Base-by-base conservation (phyloP, 2,797 vertebrate species). In the Petrocephalus sullivani region DNA sequence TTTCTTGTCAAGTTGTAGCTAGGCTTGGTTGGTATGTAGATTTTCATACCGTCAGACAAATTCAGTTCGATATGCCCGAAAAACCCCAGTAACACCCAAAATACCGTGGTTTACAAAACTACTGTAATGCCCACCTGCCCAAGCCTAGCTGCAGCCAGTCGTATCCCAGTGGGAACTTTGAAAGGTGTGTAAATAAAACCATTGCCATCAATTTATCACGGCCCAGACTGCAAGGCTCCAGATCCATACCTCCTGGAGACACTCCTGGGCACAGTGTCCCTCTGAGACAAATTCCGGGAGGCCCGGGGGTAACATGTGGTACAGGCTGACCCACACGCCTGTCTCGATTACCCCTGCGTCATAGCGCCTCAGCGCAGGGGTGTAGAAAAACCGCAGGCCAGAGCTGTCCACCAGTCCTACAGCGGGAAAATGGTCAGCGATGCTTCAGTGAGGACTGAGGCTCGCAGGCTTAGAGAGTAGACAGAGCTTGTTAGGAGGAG, bases 251-350 rank as follows among this genome's bases (percentile, higher is more conserved):
- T 97, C 96, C 91, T 96, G 92, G n/a, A 97, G 94, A 93, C 97
- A 97, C 91, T 97, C 96, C 93, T 95, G 91, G 0, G 96, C 96
- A 91, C 97, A 97, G 92, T 97, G 96, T 88, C 97, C 97, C 90
- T 97, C 96, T 7, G 97, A 96, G 89, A 93, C 92, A 89, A 96
- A 97, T 87, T 95, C 95, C n/a, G 95, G 92, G 95, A 97, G 95
- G 86, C 95, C 96, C 0, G 97, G 97, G 87, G 97, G 97, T 88
- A 97, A 95, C 91, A 97, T 97, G 89, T 97, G 97, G 92, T 96
- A 97, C n/a, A 97, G 95, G 89, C 97, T 97, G 88, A 97, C 96
- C 97, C 97, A 97, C 86, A 97, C 95, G 88, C 97, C 97, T 0
- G 96, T 96, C 94, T 97, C 96, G 78, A 97, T 96, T 89, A 97